Conservation (phyloP, 2,113 vertebrate genomes). For the Caretta caretta region DNA sequence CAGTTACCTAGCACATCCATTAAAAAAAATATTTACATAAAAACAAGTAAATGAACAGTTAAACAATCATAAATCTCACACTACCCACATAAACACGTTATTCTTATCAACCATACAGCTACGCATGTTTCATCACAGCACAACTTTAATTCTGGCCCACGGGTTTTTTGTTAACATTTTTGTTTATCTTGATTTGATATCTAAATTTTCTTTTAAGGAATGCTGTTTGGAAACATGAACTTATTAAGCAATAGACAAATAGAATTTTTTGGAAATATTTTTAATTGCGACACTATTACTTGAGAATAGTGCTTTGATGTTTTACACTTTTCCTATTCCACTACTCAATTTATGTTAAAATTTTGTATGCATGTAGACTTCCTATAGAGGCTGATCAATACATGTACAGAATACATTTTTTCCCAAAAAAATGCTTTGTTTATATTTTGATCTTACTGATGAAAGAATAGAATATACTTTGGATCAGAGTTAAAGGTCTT, state of each 20-base stretch:
- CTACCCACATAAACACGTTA: neutral
- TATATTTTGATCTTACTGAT: neutral
- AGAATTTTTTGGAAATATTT: neutral
- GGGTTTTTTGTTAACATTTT: neutral
- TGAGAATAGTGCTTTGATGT: neutral
- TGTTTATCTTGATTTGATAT: slow-evolving; percentile 22
- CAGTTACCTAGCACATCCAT: neutral
- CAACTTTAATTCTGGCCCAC: slow-evolving; percentile 11
- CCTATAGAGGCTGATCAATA: neutral
- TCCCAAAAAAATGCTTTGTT: neutral
- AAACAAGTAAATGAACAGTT: slow-evolving; percentile 31
- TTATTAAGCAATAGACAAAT: neutral
- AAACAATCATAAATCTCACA: neutral
- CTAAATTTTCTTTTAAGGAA: slow-evolving; percentile 21
- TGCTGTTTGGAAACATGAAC: neutral
- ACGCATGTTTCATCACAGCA: neutral
- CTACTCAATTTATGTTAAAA: neutral
- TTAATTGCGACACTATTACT: neutral
- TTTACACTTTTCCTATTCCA: no score
- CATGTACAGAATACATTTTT: neutral
- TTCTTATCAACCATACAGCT: slow-evolving; percentile 31
- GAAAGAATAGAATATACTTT: neutral
- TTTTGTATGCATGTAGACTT: neutral
- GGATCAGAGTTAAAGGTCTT: neutral
- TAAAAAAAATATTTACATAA: slow-evolving; percentile 44